phyloP scores from a whole-genome alignment of 2,888 invertebrate genomes.

The Nasonovia ribisnigri region DNA sequence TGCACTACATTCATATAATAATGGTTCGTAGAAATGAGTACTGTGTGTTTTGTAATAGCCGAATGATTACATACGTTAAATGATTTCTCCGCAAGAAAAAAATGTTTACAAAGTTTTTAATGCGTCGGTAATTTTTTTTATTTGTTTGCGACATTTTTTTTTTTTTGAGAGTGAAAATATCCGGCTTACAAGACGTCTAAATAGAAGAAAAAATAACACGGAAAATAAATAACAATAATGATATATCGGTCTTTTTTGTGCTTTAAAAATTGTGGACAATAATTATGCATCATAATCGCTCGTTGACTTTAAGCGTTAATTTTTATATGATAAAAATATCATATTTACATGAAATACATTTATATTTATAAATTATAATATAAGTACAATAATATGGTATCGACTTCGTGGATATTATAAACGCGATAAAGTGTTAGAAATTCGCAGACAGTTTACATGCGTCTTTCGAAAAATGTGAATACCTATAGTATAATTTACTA shows the following conservation, averaged over 20 bases:
- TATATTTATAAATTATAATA: neutral
- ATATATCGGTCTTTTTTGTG: neutral
- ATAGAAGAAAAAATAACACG: neutral
- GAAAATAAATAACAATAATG: neutral
- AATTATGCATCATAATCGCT: neutral
- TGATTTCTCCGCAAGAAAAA: neutral
- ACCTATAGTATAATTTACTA: neutral
- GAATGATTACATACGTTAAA: neutral
- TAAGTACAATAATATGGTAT: neutral
- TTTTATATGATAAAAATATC: neutral
- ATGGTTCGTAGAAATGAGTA: neutral
- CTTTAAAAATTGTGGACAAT: neutral
- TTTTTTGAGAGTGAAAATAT: neutral
- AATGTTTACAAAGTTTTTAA: constrained; percentile 12
- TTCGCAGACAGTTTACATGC: neutral
- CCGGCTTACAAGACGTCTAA: neutral
- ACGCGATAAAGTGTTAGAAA: neutral
- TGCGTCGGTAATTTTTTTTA: neutral
- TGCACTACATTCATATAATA: neutral
- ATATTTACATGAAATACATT: neutral
- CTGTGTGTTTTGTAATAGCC: neutral
- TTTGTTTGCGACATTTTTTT: neutral
- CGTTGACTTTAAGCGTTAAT: neutral
- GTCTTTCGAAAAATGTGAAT: neutral
- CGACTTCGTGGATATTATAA: neutral